Conservation (phyloP, 2,113 vertebrate species). For the Ondatra zibethicus region DNA sequence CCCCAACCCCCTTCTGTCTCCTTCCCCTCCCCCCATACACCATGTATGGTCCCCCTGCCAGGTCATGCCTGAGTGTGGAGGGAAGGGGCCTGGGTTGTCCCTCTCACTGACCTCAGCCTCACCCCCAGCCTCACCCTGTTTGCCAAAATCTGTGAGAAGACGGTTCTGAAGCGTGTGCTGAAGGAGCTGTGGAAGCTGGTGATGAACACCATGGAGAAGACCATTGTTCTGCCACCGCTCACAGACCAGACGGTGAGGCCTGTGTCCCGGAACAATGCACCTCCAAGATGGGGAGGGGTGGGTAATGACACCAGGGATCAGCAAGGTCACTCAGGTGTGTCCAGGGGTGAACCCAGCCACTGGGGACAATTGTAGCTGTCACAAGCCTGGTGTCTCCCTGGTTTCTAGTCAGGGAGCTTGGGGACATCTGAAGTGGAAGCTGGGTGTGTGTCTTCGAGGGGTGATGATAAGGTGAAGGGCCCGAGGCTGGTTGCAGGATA, state of each 20-base stretch:
- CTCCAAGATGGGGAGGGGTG: not conserved
- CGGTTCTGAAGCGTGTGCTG: constrained; percentile 97
- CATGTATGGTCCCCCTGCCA: not conserved
- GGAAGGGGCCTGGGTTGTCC: not conserved
- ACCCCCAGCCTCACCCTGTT: constrained; percentile 94
- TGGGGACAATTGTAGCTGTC: not conserved
- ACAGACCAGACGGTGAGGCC: constrained; percentile 97
- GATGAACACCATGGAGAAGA: constrained; percentile 99
- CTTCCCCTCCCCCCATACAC: too few species aligned
- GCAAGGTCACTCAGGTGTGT: not conserved
- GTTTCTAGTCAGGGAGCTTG: not conserved
- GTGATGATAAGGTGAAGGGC: not conserved
- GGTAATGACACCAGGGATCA: not conserved
- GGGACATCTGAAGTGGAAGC: not conserved
- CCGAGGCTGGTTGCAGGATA: not conserved
- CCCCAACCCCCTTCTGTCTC: not conserved
- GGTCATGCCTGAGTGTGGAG: not conserved
- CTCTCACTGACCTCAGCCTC: not conserved
- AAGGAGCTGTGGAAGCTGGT: constrained; percentile 99
- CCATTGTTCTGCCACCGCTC: constrained; percentile 95
- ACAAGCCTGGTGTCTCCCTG: not conserved
- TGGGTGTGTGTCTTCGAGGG: not conserved
- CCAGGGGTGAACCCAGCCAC: not conserved
- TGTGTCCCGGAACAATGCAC: not conserved
- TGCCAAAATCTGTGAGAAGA: constrained; percentile 99